phyloP scores from a whole-genome alignment of 2,113 vertebrate genomes.

The Tachycineta bicolor region DNA sequence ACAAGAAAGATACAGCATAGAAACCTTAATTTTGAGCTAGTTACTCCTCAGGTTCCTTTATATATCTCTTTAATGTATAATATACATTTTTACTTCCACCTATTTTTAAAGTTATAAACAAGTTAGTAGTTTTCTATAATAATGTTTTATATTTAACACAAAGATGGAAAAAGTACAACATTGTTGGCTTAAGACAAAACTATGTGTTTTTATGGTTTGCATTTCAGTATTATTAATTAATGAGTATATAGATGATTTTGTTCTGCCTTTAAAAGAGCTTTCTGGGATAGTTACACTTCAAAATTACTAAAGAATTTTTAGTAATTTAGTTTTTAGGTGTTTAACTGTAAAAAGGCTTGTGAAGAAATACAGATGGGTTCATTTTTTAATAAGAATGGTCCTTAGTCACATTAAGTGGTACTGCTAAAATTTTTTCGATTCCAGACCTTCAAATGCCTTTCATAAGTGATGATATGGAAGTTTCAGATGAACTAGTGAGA shows the following conservation, averaged over 20 bases:
- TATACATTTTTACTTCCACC: neutral
- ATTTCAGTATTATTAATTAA: constrained; percentile 57
- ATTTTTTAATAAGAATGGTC: neutral
- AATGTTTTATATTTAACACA: constrained; percentile 38
- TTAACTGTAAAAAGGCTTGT: neutral
- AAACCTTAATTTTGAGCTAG: neutral
- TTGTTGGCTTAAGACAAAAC: constrained; percentile 45
- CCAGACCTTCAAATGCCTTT: neutral
- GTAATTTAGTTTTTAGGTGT: neutral
- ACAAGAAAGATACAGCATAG: neutral
- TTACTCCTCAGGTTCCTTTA: neutral
- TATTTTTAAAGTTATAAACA: neutral
- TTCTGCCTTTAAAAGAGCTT: neutral
- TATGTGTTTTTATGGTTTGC: constrained; percentile 23
- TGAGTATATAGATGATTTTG: neutral
- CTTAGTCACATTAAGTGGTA: neutral
- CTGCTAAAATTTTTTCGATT: neutral
- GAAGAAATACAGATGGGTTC: neutral
- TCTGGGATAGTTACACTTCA: neutral
- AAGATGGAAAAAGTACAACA: neutral
- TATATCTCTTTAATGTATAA: neutral
- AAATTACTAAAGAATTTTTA: neutral
- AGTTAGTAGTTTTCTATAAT: constrained; percentile 14
- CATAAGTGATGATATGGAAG: neutral
- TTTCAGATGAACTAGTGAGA: neutral